A percentile compares a stretch with the other conserved stretches of the same genome.
These are phyloP conservation scores for Trachops cirrhosus DNA, from an alignment of 2,797 vertebrate genomes.

Conservation along the genomic window DNA sequence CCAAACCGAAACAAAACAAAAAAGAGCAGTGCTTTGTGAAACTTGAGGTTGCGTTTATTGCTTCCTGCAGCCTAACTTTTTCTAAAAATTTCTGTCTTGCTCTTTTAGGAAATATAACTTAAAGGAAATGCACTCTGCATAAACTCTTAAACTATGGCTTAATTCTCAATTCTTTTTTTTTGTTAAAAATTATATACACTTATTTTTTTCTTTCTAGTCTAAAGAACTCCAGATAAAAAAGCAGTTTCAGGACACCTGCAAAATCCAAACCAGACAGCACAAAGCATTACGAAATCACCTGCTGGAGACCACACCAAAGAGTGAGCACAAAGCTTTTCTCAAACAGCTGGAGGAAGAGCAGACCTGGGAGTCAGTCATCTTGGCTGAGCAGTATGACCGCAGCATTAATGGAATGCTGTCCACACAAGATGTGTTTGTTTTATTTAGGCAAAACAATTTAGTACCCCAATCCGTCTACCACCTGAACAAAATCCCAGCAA, in stretches of 20 bases:
- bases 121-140: neutral
- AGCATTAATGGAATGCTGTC: constrained; percentile 99
- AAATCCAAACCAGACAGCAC: constrained; percentile 99
- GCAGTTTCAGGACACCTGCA: constrained; percentile 99
- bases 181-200: constrained; percentile 45
- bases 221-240: constrained; percentile 99
- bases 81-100: neutral
- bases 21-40: neutral
- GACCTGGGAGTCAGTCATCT: constrained; percentile 97
- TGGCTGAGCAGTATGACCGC: constrained; percentile 99
- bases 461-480: constrained; percentile 47
- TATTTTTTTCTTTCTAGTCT: constrained; percentile 85
- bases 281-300: constrained; percentile 98
- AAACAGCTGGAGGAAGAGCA: constrained; percentile 98
- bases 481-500: neutral
- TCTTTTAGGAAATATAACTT: neutral
- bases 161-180: neutral
- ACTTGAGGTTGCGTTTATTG: neutral
- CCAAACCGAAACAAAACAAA: neutral
- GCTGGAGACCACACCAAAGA: constrained; percentile 97
- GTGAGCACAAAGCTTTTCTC: constrained; percentile 97
- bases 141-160: neutral
- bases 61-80: neutral
- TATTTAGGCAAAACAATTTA: constrained; percentile 43
- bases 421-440: constrained; percentile 93